These are phyloP conservation scores for Lanistes nyassanus DNA, from an alignment of 1,140 invertebrate genomes.

Conservation along the genomic window DNA sequence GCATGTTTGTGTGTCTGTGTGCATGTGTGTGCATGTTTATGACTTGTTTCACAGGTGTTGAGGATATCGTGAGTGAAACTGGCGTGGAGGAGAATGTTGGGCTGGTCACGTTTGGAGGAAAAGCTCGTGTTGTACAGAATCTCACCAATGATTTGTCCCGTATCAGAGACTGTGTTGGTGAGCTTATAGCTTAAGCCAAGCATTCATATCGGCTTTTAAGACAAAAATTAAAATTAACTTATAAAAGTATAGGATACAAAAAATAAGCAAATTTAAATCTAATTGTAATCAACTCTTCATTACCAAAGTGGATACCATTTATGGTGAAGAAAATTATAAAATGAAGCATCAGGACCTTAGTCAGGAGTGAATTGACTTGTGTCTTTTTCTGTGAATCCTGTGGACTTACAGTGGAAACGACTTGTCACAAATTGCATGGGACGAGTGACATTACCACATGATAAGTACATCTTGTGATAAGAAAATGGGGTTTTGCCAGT, in stretches of 20 bases:
- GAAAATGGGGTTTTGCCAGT: too few relatives aligned
- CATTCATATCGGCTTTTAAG: background rate
- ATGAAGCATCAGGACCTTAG: too few relatives aligned
- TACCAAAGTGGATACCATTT: background rate
- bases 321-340: background rate
- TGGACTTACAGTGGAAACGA: too few relatives aligned
- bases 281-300: background rate
- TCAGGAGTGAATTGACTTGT: too few relatives aligned
- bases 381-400: too few relatives aligned
- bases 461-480: too few relatives aligned
- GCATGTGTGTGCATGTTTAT: background rate
- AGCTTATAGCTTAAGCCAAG: background rate
- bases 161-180: slow-evolving; percentile 40
- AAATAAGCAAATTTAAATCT: background rate
- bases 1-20: background rate
- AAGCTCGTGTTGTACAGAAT: slow-evolving; percentile 32
- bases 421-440: too few relatives aligned
- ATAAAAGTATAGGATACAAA: background rate
- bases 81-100: slow-evolving; percentile 44
- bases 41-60: slow-evolving; percentile 32
- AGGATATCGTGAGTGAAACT: slow-evolving; percentile 31
- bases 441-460: too few relatives aligned
- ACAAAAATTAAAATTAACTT: too few relatives aligned
- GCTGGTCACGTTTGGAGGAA: slow-evolving; percentile 42
- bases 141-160: slow-evolving; percentile 43